Base-by-base conservation (phyloP, 2,113 vertebrate genomes). In the Oriolus oriolus region DNA sequence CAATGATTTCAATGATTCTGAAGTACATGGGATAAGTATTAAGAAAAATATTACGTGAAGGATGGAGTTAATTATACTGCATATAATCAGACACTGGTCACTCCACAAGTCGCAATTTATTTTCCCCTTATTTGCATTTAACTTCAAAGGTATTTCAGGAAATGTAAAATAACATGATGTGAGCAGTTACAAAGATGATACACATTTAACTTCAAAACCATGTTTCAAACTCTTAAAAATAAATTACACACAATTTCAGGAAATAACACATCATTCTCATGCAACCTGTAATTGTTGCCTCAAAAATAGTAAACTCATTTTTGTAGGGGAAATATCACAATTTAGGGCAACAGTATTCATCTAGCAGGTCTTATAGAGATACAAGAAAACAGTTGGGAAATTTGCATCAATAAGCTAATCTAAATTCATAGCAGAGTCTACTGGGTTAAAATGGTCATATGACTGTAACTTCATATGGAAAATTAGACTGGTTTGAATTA, bases 91-190 rank as follows among this genome's bases (percentile, higher is more conserved):
- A 90, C 89, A 96, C 76, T 75, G 97, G 98, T 97, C 97, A 98
- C 93, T 95, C 96, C 91, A 95, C 94, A 97, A 97, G 95, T 98
- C 97, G 97, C 97, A 98, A 98, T 98, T 98, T 97, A 97, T 98
- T 98, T 98, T 97, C 93, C 79, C 93, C 75, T 97, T 98, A 98
- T 98, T 98, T 97, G 84, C 98, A 98, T 98, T 97, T 97, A 96
- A 96, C 97, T 98, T 98, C 97, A 98, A 98, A 96, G 78, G 93
- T 98, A 98, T 97, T 98, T 97, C 94, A 97, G 88, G 52, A 90
- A 93, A 85, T 84, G 88, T 75, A 92, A 97, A 98, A 98, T 95
- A 94, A 94, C 80, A 92, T 69, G 89, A 98, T 95, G 96, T 84
- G 91, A 97, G 95, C 69, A 97, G 81, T 91, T 96, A 97, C 93